Conservation (phyloP, 1,140 invertebrate species). For the Zaprionus inermis region DNA sequence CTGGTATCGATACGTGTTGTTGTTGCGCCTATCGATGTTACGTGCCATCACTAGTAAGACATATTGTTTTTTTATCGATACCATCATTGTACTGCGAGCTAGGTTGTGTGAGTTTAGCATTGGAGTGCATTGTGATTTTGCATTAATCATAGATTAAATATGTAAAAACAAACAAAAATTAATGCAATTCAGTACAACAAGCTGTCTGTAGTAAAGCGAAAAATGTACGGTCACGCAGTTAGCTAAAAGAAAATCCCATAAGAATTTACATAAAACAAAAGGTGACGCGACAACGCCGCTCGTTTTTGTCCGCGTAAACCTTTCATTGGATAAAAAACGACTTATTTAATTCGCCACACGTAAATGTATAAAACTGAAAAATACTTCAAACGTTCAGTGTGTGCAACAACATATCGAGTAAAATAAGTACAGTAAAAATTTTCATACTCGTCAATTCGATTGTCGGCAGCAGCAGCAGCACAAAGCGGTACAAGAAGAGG, state of each 20-base stretch:
- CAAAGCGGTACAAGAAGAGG: conserved; percentile 66
- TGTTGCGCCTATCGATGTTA: conserved; percentile 12
- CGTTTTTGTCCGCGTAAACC: conserved; percentile 46
- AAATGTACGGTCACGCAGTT: conserved; percentile 30
- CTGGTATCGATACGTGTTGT: conserved; percentile 24
- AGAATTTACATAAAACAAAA: conserved; percentile 63
- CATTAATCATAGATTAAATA: conserved; percentile 65
- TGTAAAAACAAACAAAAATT: conserved; percentile 50
- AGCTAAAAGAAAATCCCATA: conserved; percentile 32
- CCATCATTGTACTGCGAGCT: conserved; percentile 43
- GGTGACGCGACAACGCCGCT: conserved; percentile 58
- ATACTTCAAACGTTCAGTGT: conserved; percentile 42
- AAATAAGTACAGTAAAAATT: conserved; percentile 76
- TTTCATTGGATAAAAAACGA: conserved; percentile 31
- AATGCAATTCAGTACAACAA: conserved; percentile 13
- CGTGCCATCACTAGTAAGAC: conserved; percentile 36
- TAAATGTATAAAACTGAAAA: conserved; percentile 47
- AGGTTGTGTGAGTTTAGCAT: conserved; percentile 52
- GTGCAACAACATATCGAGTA: conserved; percentile 45
- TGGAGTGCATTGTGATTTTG: conserved; percentile 64
- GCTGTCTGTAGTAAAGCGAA: conserved; percentile 26
- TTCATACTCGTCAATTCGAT: conserved; percentile 59
- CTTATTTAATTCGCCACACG: conserved; percentile 47
- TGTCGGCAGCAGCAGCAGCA: conserved; percentile 69
- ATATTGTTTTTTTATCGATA: conserved; percentile 54